Conservation (phyloP, 2,888 invertebrate genomes). For the Ligdia adustata region DNA sequence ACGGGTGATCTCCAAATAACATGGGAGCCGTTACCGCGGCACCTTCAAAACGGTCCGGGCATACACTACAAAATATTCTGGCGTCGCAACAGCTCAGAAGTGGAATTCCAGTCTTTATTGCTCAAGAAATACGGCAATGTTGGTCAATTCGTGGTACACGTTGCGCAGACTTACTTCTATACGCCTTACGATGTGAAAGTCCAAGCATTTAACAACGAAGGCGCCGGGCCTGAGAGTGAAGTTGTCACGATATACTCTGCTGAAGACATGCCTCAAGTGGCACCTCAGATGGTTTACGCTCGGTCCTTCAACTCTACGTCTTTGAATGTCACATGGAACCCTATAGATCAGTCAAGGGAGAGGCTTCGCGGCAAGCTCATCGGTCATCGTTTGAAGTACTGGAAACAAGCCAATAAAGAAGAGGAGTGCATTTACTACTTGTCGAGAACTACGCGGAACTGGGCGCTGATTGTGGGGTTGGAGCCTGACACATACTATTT, state of each 20-base stretch:
- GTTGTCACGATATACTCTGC: conserved; percentile 91
- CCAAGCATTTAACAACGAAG: conserved; percentile 91
- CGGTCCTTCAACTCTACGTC: conserved; percentile 95
- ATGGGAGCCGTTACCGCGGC: conserved; percentile 91
- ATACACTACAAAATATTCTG: conserved; percentile 96
- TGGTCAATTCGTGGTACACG: conserved; percentile 90
- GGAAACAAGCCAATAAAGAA: conserved; percentile 90
- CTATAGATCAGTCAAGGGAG: conserved; percentile 93
- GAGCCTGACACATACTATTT: conserved; percentile 96
- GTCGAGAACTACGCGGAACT: conserved; percentile 91
- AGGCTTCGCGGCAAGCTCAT: conserved; percentile 94
- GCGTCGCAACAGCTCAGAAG: conserved; percentile 88
- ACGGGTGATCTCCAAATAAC: conserved; percentile 96
- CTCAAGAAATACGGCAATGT: conserved; percentile 90
- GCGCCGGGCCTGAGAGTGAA: conserved; percentile 92
- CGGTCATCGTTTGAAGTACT: conserved; percentile 97
- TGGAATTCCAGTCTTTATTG: conserved; percentile 89
- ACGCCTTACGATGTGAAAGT: conserved; percentile 94
- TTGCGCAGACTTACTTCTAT: conserved; percentile 89
- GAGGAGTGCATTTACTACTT: conserved; percentile 93
- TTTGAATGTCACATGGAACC: conserved; percentile 95
- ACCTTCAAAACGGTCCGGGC: conserved; percentile 94
- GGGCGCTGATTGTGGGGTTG: conserved; percentile 96
- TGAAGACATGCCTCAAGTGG: conserved; percentile 96
- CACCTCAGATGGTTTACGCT: conserved; percentile 92